phyloP scores from a whole-genome alignment of 2,797 vertebrate genomes.

The Falco columbarius region DNA sequence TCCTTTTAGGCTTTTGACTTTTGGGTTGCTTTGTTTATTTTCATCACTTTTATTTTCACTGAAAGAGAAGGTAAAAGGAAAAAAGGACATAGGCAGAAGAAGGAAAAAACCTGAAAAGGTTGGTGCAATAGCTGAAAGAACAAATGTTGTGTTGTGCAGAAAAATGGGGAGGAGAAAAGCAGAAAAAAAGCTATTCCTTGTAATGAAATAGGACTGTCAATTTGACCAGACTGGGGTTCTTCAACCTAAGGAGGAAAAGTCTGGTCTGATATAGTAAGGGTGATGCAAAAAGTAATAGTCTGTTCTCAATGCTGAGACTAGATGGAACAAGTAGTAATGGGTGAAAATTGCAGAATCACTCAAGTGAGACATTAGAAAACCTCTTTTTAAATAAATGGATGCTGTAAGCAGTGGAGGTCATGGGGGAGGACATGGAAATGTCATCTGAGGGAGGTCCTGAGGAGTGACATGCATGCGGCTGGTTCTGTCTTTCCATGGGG shows the following conservation, averaged over 20 bases:
- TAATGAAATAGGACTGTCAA: background rate
- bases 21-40: background rate
- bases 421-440: background rate
- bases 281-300: background rate
- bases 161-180: background rate
- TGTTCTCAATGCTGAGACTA: background rate
- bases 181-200: background rate
- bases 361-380: background rate
- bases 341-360: background rate
- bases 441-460: background rate
- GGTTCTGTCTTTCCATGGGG: background rate
- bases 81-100: background rate
- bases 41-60: background rate
- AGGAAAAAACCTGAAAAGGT: background rate
- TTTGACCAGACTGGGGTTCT: background rate
- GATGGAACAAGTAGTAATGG: background rate
- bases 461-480: background rate
- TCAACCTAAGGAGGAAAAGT: background rate
- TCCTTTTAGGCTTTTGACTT: background rate
- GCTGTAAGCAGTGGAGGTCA: background rate
- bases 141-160: background rate
- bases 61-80: background rate
- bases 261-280: background rate
- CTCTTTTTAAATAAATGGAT: rapidly evolving
- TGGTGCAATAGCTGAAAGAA: background rate